Base-by-base conservation (phyloP, 1,140 invertebrate species). In the Tetragonula clypearis region DNA sequence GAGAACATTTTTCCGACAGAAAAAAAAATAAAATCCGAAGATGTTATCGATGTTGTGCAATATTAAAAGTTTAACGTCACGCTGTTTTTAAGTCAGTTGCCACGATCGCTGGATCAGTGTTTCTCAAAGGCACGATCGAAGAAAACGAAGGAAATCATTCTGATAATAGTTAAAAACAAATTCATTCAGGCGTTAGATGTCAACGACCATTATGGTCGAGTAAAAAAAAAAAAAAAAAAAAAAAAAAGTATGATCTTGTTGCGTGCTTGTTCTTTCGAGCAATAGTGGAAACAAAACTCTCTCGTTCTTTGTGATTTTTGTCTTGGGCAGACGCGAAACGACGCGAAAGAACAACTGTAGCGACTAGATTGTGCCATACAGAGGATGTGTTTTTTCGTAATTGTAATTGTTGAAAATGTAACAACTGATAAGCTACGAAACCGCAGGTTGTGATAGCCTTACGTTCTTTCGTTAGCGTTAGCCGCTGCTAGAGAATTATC, bases 31-130 rank as follows among this genome's bases (percentile, higher is more conserved):
- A 76, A 62, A 62, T 90, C 77, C 77, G 90, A 91, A 66, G 71
- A 30, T 91, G 82, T 91, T 90, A 92, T 91, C 84, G 84, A 90
- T 91, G 91, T 91, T 90, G 87, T 91, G 87, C 88, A 91, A 90
- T 90, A 90, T 87, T 87, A 89, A 92, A 80, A 83, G 85, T 89
- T 89, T 89, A 89, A 89, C 84, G 86, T 81, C 87, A 85, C n/a
- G 84, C 75, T 90, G 87, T 88, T 30, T 88, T 84, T 79, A 84
- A 75, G 79, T 49, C 41, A 49, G 41, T 49, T 8, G 62, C 66
- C 68, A 74, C 55, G 68, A 86, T 87, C 74, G 83, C 72, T 91
- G 91, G 90, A 88, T 82, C 92, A 92, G 92, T 93, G 93, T 93
- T 93, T 93, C 92, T 93, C 92, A 90, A 92, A 89, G 62, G 62